Evolutionary conservation across 2,113 vertebrate species (phyloP).

Genomic region (Gopherus flavomarginatus): DNA sequence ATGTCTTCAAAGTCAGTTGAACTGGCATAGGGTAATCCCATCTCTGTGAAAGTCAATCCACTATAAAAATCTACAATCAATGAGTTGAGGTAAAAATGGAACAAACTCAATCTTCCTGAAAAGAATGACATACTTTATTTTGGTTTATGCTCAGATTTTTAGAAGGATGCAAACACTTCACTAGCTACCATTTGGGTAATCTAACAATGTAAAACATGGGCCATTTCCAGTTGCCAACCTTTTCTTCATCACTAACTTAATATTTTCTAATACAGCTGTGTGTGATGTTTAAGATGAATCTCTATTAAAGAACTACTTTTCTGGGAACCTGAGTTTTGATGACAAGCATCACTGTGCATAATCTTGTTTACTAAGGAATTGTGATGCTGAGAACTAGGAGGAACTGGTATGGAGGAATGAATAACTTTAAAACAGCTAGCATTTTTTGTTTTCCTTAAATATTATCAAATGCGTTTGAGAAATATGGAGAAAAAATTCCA

Average conservation of each 20-base stretch:
- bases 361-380: not conserved
- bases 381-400: fast-evolving
- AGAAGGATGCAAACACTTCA: not conserved
- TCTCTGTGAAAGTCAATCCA: not conserved
- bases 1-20: not conserved
- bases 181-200: not conserved
- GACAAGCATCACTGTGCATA: not conserved
- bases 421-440: not conserved
- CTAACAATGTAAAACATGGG: not conserved
- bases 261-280: not conserved
- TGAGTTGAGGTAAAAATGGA: not conserved
- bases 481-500: not conserved
- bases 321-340: not conserved
- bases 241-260: too few species aligned
- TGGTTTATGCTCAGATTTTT: not conserved
- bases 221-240: too few species aligned
- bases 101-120: not conserved
- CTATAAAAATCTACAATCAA: not conserved
- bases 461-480: fast-evolving
- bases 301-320: not conserved
- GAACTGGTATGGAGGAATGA: not conserved
- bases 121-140: not conserved
- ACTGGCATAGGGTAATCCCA: not conserved
- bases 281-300: not conserved
- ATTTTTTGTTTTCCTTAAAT: not conserved